Evolutionary conservation across 2,888 invertebrate genomes (phyloP), one percentile per base, ranked within the genome.

Genomic region (Ophion obscuratus): DNA sequence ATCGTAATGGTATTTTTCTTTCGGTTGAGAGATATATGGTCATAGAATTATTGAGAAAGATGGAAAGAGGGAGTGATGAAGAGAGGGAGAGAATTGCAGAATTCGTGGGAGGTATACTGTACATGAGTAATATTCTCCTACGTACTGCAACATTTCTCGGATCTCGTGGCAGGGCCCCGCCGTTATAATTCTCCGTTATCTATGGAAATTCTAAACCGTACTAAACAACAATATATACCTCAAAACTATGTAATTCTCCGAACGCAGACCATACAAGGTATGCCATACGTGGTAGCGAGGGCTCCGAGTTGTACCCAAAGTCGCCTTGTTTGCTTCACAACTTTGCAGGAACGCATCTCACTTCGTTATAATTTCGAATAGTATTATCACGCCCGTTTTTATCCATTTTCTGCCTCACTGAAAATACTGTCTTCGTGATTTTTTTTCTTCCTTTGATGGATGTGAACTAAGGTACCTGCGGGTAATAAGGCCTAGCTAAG

Each of bases 161-260:
- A 90, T 87, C 89, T 86, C 88, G 90, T 89, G 89, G 90, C 89
- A 90, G 89, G 89, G 87, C 88, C 90, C 90, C 83, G 86, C 85
- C 90, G 91, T 93, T 92, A 92, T 93, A 93, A 93, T 93, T 93
- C 92, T 92, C 92, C 90, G 92, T 92, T 93, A 93, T 93, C 93
- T 93, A 93, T 93, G 93, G 93, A 93, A 93, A 93, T 93, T 92
- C 92, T 93, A 92, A 92, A 92, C 92, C 91, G 88, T 92, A 92
- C 92, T 92, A 92, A 93, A 93, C 92, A 93, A 93, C 92, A 91
- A 90, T 90, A 92, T 90, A 91, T 91, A 93, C 89, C 90, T 91
- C 92, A 92, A 92, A 93, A 93, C 93, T 93, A 92, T 92, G 92
- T 91, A 91, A 92, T 92, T 92, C 91, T 84, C 90, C 87, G 87